phyloP scores from a whole-genome alignment of 2,113 vertebrate genomes.

The Pionites leucogaster region DNA sequence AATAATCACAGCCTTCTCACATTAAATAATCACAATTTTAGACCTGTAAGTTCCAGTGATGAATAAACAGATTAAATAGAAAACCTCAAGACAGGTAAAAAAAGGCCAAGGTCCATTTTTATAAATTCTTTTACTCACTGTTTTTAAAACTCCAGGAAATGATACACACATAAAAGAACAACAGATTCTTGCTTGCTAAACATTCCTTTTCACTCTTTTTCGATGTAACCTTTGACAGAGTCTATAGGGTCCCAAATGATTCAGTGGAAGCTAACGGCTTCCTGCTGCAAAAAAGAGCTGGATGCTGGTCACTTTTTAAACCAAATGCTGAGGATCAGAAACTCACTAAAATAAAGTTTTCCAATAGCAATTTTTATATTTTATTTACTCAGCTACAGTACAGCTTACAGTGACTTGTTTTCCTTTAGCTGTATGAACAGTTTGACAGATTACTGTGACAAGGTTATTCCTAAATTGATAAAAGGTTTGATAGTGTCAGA shows the following conservation, averaged over 20 bases:
- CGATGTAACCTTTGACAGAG: background rate
- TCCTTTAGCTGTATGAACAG: constrained; percentile 66
- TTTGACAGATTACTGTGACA: constrained; percentile 79
- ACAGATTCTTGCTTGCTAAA: background rate
- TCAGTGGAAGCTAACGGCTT: background rate
- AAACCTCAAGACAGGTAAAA: background rate
- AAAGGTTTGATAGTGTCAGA: constrained; percentile 76
- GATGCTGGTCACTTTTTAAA: background rate
- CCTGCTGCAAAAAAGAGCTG: background rate
- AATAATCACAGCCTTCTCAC: background rate
- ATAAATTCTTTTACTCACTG: background rate
- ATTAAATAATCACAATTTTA: background rate
- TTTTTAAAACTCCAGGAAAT: background rate
- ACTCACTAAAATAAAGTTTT: constrained; percentile 39
- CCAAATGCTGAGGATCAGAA: constrained; percentile 33
- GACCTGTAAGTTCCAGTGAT: background rate
- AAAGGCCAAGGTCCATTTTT: background rate
- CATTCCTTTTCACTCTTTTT: background rate
- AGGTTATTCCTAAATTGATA: constrained; percentile 79
- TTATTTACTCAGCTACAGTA: constrained; percentile 63
- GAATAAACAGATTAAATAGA: background rate
- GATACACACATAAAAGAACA: background rate
- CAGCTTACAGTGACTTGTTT: constrained; percentile 72
- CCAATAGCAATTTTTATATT: constrained; percentile 23
- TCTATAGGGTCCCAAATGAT: background rate